Evolutionary conservation across 2,888 invertebrate species (phyloP), one percentile per base, ranked within the genome.

Genomic region (Dyspetes luteomarginatus): DNA sequence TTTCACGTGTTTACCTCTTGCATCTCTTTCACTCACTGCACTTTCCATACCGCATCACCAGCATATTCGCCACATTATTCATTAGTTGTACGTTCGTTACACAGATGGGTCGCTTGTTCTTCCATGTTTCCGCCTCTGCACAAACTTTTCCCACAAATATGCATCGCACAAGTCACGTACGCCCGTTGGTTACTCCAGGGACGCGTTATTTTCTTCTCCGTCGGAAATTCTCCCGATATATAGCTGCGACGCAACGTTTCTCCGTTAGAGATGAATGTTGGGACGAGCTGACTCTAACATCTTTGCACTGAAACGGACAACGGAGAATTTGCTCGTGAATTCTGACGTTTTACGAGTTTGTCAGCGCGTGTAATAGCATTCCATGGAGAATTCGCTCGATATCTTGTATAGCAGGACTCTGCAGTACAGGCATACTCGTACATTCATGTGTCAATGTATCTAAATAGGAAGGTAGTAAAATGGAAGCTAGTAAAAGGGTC

Each of bases 61-160:
- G 62, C n/a, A n/a, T 9, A 62, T 45, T 26, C 43, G 45, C 15
- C 62, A 36, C 50, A 26, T 60, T 50, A 50, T 62, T 52, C 36
- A 52, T 58, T 50, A 36, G 41, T 52, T 52, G 5, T 45, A 28
- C 30, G 52, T 50, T 52, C 24, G 24, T 62, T 62, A 62, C 62
- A 45, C 45, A 26, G 45, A 24, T 45, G 24, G 43, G 43, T 62
- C 26, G 41, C n/a, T 43, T 41, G 12, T 9, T 24, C 60, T 7
- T 12, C n/a, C 1, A 12, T 58, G 36, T 58, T 36, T 19, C 17
- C 1, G 36, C 17, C 3, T 22, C 24, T 4, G 43, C 24, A 17
- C 48, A 62, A 62, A 62, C 62, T 62, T 62, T 62, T 24, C 26
- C 45, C 36, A 56, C 52, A 52, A 72, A 48, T 71, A 71, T 58